phyloP scores from a whole-genome alignment of 2,888 invertebrate genomes.

The Hoplodrina ambigua region DNA sequence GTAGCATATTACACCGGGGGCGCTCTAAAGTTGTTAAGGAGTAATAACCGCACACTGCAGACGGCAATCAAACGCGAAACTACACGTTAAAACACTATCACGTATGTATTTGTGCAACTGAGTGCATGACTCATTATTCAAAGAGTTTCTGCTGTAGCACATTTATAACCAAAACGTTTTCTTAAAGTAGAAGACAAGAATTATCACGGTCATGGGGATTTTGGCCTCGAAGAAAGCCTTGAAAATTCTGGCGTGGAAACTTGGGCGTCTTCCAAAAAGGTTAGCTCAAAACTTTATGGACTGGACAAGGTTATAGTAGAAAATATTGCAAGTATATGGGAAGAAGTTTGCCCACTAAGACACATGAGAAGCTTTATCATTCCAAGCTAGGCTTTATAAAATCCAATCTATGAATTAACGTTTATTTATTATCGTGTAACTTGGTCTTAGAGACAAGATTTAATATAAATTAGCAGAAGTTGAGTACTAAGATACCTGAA shows the following conservation, averaged over 20 bases:
- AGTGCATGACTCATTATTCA: neutral
- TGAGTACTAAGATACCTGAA: neutral
- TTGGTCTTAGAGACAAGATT: too few species aligned
- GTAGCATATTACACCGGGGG: neutral
- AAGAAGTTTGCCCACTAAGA: slow-evolving; percentile 17
- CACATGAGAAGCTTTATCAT: neutral
- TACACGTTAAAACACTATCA: neutral
- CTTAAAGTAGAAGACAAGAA: slow-evolving; percentile 16
- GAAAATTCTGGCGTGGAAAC: slow-evolving; percentile 32
- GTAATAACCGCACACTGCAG: neutral
- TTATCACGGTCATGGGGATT: slow-evolving; percentile 22
- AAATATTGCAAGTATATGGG: slow-evolving; percentile 37
- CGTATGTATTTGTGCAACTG: neutral
- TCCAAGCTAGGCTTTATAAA: neutral
- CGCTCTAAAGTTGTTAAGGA: neutral
- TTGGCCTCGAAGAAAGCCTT: slow-evolving; percentile 30
- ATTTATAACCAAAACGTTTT: slow-evolving; percentile 16
- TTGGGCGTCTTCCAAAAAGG: slow-evolving; percentile 52
- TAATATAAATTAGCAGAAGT: neutral
- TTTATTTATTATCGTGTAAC: too few species aligned
- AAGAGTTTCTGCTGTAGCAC: neutral
- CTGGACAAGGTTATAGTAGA: slow-evolving; percentile 40
- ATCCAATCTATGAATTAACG: neutral
- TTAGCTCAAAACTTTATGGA: slow-evolving; percentile 44
- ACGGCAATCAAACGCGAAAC: neutral